Evolutionary conservation across 2,888 invertebrate genomes (phyloP), one percentile per base, ranked within the genome.

Genomic region (Drosophila percnosoma): DNA sequence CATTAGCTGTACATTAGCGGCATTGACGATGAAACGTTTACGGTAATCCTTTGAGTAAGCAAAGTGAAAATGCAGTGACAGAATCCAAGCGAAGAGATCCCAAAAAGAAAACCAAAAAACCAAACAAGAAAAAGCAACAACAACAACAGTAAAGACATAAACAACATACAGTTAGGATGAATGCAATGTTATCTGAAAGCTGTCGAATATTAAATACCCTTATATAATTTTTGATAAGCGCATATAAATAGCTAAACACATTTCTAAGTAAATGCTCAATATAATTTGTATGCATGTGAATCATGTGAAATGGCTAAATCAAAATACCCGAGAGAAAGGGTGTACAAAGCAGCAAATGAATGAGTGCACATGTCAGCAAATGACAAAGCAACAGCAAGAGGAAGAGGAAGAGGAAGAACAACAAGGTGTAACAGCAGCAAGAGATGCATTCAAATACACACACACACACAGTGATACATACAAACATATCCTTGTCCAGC

Each of bases 1-100:
- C 82, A 85, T 89, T 89, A 87, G 84, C 79, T 79, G 62, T 61
- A 75, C 79, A 89, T 89, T 89, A 84, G 74, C 79, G 82, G 73
- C 80, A 69, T 78, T 78, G 85, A 69, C 73, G 84, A 66, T 58
- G 78, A 69, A 76, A 82, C 75, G 75, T 73, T 79, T 76, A 72
- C 82, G 62, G 33, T 70, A 78, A 73, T 75, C 76, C 80, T 82
- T 73, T 82, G 73, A 66, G 83, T 63, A 79, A 79, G 61, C 76
- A 79, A 70, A 72, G 61, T 34, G 51, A 64, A 45, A 21, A 67
- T 73, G 77, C 58, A 67, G 55, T 62, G 64, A 53, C 38, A 64
- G 58, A 40, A 76, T 63, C 65, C 64, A 38, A 42, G 57, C 40
- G n/a, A n/a, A 55, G n/a, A 49, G 49, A 49, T 27, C 49, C 27